Evolutionary conservation across 1,140 invertebrate species (phyloP).

Genomic region (Apis dorsata): DNA sequence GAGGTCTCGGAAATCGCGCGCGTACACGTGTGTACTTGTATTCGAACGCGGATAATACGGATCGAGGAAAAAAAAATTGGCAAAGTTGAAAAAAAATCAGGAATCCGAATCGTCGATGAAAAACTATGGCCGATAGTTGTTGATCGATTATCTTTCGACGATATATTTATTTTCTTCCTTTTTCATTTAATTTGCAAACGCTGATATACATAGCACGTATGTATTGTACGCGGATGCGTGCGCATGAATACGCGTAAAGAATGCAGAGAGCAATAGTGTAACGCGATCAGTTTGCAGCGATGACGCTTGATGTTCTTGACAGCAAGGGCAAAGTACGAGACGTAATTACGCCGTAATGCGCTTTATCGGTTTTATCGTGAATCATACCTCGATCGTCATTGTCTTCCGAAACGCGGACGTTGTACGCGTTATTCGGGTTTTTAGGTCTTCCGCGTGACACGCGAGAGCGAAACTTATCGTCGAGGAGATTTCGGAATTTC

Average conservation of each 20-base stretch:
- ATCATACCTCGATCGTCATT: conserved; percentile 74
- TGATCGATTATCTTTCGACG: no score
- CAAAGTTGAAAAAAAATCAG: no score
- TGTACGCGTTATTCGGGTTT: conserved; percentile 63
- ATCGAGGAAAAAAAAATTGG: no score
- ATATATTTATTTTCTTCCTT: no score
- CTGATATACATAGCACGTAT: no score
- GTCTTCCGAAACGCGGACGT: conserved; percentile 63
- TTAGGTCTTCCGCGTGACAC: conserved; percentile 34
- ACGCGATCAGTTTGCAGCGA: conserved; percentile 34
- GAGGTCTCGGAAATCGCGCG: background rate
- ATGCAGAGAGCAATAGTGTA: background rate
- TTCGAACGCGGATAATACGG: background rate
- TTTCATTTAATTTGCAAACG: no score
- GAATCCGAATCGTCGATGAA: no score
- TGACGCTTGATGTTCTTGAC: conserved; percentile 21
- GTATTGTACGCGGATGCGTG: background rate
- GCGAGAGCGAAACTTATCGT: background rate
- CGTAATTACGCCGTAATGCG: conserved; percentile 74
- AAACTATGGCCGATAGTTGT: no score
- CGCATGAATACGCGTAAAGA: no score
- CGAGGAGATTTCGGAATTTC: background rate
- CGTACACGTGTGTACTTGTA: background rate
- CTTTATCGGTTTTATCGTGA: conserved; percentile 73
- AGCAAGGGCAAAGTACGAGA: conserved; percentile 75